Conservation (phyloP, 2,797 vertebrate genomes). For the Catamblyrhynchus diadema region DNA sequence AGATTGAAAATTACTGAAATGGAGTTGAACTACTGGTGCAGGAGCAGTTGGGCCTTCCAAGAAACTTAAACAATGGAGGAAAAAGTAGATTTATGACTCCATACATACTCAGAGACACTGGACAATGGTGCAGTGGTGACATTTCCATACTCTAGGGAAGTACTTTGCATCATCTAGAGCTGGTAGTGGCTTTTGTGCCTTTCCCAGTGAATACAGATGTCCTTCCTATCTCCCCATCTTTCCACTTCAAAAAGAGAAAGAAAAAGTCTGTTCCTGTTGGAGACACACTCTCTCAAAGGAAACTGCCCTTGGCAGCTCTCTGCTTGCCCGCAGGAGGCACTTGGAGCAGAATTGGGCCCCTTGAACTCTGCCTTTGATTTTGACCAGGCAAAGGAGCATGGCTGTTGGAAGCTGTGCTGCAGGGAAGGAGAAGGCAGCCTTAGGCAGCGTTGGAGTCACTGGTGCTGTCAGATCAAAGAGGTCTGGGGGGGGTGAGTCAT, state of each 20-base stretch:
- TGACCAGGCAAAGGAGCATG: background rate
- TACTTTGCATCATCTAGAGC: background rate
- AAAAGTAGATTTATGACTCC: background rate
- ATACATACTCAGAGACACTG: background rate
- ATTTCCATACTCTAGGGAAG: background rate
- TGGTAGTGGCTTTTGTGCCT: background rate
- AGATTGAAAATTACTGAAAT: background rate
- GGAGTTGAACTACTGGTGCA: background rate
- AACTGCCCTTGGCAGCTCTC: background rate
- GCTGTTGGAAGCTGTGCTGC: background rate
- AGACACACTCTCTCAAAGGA: background rate
- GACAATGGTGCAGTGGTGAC: background rate
- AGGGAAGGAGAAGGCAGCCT: background rate
- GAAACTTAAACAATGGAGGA: background rate
- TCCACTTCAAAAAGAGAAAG: background rate
- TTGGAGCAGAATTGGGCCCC: background rate
- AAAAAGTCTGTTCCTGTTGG: background rate
- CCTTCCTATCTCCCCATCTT: background rate
- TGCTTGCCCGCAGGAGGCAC: background rate
- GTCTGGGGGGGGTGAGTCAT: background rate
- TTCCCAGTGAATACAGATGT: background rate
- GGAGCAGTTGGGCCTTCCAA: background rate
- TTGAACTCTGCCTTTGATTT: background rate
- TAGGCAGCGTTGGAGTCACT: background rate
- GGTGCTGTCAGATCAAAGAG: background rate